Percentiles rank a stretch among this genome's conserved stretches.
phyloP scores from a whole-genome alignment of 2,888 invertebrate genomes.

The Trissolcus brochymenae region DNA sequence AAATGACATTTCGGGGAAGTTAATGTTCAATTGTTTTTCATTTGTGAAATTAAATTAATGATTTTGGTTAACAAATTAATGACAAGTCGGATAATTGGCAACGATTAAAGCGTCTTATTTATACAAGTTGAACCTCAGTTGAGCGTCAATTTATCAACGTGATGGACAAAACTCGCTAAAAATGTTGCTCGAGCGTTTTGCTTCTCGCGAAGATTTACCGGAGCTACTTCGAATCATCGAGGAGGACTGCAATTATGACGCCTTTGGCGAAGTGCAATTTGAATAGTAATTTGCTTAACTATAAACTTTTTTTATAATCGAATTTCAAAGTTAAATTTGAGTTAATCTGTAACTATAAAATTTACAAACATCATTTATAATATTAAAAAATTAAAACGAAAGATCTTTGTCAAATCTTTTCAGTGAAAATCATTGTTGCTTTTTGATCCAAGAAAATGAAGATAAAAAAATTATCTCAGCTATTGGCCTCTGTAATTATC shows the following conservation, averaged over 20 bases:
- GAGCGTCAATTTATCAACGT: constrained; percentile 10
- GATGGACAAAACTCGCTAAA: constrained; percentile 15
- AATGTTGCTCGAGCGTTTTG: constrained; percentile 23
- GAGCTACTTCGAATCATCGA: constrained; percentile 14
- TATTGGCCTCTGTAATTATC: constrained; percentile 73
- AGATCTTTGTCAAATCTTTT: not conserved
- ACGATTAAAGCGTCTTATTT: constrained; percentile 18
- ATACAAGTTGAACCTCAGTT: not conserved
- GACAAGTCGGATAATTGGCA: constrained; percentile 30
- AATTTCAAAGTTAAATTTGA: too few species aligned
- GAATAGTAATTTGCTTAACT: not conserved
- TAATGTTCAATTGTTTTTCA: not conserved
- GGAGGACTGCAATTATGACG: constrained; percentile 9
- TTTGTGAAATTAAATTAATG: not conserved
- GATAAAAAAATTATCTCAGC: constrained; percentile 66
- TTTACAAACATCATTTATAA: too few species aligned
- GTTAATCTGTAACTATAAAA: too few species aligned
- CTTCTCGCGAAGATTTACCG: constrained; percentile 22
- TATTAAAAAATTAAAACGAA: too few species aligned
- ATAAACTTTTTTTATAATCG: too few species aligned
- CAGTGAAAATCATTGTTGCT: constrained; percentile 78
- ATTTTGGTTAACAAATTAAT: constrained; percentile 35
- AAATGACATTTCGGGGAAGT: not conserved
- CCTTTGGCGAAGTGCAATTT: constrained; percentile 16
- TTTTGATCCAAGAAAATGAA: constrained; percentile 76